phyloP scores from a whole-genome alignment of 2,113 vertebrate species.

The Rhinogobius similis region DNA sequence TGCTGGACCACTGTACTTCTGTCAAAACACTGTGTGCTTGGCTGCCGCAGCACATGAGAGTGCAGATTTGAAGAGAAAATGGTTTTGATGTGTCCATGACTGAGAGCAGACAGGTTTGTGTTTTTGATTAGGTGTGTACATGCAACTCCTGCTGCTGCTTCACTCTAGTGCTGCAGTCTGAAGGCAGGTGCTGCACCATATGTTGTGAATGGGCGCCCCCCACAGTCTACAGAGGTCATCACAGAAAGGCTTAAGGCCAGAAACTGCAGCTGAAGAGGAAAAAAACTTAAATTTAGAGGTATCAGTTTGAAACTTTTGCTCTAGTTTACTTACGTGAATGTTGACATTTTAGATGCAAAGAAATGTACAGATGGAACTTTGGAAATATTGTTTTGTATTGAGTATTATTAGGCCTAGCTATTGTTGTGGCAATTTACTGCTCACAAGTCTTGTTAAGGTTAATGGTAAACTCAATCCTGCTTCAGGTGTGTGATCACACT shows the following conservation, averaged over 20 bases:
- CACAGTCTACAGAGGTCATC: slow-evolving; percentile 47
- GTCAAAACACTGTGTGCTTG: slow-evolving; percentile 59
- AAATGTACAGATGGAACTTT: too few species aligned
- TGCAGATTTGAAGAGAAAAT: slow-evolving; percentile 9
- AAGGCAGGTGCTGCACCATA: slow-evolving; percentile 10
- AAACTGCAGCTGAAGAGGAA: not conserved
- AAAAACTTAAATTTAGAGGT: too few species aligned
- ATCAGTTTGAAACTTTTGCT: too few species aligned
- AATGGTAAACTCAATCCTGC: too few species aligned
- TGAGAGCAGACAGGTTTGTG: not conserved
- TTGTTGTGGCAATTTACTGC: too few species aligned
- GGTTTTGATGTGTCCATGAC: not conserved
- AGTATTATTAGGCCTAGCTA: too few species aligned
- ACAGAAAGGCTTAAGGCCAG: slow-evolving; percentile 17
- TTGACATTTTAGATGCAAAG: too few species aligned
- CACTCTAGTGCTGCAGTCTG: not conserved
- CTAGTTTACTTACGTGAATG: too few species aligned
- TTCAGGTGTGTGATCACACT: too few species aligned
- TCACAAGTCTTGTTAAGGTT: too few species aligned
- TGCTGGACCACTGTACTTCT: slow-evolving; percentile 44
- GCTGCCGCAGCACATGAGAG: slow-evolving; percentile 21
- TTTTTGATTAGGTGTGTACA: not conserved
- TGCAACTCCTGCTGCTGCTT: not conserved
- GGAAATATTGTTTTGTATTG: too few species aligned
- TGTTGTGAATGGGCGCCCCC: slow-evolving; percentile 65